These are phyloP conservation scores for Nannospalax galili DNA, from an alignment of 2,113 vertebrate genomes.

Conservation along the genomic window DNA sequence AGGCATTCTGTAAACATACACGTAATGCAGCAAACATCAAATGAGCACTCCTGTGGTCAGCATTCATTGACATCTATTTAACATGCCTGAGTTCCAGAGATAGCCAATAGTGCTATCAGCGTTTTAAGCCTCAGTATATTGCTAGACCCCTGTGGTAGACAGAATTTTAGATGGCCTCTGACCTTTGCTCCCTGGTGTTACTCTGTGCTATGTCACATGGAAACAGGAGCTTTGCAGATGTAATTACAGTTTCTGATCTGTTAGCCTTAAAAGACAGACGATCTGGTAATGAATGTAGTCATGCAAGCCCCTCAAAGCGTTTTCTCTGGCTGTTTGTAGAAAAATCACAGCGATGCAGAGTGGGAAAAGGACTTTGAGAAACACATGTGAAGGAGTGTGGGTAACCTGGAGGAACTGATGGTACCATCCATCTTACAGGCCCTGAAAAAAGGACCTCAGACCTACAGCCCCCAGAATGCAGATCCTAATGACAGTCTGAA, in stretches of 20 bases:
- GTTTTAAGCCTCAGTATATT: not conserved
- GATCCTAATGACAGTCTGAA: not conserved
- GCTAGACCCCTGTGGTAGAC: not conserved
- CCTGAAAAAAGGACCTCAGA: not conserved
- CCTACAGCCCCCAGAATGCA: not conserved
- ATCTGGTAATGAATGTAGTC: not conserved
- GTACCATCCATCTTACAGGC: not conserved
- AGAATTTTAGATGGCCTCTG: not conserved
- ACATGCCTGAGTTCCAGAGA: not conserved
- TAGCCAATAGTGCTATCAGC: not conserved
- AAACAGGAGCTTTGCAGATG: slow-evolving; percentile 23
- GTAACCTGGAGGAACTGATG: not conserved
- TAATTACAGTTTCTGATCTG: slow-evolving; percentile 6
- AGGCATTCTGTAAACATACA: not conserved
- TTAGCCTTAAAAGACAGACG: not conserved
- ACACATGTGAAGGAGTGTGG: not conserved
- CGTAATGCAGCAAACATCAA: not conserved
- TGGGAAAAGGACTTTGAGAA: not conserved
- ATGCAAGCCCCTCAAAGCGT: not conserved
- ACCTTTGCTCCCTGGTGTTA: not conserved
- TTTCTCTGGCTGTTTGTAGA: slow-evolving; percentile 6
- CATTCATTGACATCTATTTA: not conserved
- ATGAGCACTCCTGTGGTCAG: not conserved
- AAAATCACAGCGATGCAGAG: not conserved
- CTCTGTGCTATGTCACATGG: not conserved